These are phyloP conservation scores for Apis laboriosa DNA, from an alignment of 1,140 invertebrate species.

Conservation along the genomic window DNA sequence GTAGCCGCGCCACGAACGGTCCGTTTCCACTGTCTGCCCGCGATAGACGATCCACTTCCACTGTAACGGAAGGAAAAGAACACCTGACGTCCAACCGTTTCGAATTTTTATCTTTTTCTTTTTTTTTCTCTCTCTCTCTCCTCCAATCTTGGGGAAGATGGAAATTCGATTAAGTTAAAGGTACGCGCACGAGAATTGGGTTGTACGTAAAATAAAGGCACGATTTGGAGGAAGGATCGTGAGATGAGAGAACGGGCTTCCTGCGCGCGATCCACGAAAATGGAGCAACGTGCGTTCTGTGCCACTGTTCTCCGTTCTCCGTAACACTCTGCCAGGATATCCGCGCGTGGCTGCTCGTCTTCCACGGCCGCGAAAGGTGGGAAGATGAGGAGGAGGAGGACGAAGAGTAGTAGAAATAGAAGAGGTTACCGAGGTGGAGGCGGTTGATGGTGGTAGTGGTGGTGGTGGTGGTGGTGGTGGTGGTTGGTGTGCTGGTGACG, in stretches of 20 bases:
- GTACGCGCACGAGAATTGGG: no score
- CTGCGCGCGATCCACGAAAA: conserved; percentile 53
- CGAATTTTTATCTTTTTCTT: no score
- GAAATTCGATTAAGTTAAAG: no score
- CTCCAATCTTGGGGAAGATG: no score
- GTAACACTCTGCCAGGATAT: conserved; percentile 65
- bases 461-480: conserved; percentile 16
- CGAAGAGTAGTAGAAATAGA: conserved; percentile 53
- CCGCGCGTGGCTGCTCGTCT: conserved; percentile 66
- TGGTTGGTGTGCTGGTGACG: background rate
- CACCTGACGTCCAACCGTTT: conserved; percentile 16
- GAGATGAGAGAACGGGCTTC: conserved; percentile 16
- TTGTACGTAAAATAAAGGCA: no score
- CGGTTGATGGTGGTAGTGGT: conserved; percentile 42
- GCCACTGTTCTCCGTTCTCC: conserved; percentile 61
- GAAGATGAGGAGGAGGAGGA: conserved; percentile 65
- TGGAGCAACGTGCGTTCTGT: conserved; percentile 62
- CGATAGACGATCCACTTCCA: conserved; percentile 51
- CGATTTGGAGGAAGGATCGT: background rate
- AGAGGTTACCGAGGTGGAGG: conserved; percentile 41
- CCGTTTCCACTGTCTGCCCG: conserved; percentile 48
- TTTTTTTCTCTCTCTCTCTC: no score
- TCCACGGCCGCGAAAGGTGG: conserved; percentile 66
- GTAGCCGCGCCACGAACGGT: conserved; percentile 9
- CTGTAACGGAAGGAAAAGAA: conserved; percentile 39